Conservation (phyloP, 2,113 vertebrate species). For the Actenoides lindsayi region DNA sequence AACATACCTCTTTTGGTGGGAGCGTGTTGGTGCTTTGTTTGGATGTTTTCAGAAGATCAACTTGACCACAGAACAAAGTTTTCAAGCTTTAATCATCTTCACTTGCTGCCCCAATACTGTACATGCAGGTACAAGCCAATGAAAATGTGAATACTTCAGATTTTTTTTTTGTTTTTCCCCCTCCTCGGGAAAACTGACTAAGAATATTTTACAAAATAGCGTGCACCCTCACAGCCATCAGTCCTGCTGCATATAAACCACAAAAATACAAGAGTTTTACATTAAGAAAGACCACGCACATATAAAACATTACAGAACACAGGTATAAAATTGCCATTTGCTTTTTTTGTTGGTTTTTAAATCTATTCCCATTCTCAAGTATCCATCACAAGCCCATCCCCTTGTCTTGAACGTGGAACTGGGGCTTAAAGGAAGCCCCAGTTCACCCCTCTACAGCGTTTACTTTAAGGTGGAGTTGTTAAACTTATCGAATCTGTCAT, state of each 20-base stretch:
- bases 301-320: conserved; percentile 94
- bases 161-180: background rate
- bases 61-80: conserved; percentile 29
- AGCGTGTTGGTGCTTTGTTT: background rate
- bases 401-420: conserved; percentile 52
- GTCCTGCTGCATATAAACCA: conserved; percentile 95
- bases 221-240: conserved; percentile 87
- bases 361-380: conserved; percentile 58
- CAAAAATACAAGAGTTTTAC: conserved; percentile 91
- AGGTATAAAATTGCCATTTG: conserved; percentile 87
- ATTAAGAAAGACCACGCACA: conserved; percentile 95
- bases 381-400: conserved; percentile 55
- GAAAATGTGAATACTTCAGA: conserved; percentile 62
- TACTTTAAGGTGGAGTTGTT: background rate
- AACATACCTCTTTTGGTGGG: rapidly evolving
- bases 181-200: conserved; percentile 56
- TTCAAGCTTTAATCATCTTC: conserved; percentile 81
- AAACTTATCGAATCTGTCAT: conserved; percentile 25
- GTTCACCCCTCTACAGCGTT: background rate
- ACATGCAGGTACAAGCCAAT: conserved; percentile 84
- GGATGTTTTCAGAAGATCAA: background rate
- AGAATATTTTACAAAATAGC: conserved; percentile 90
- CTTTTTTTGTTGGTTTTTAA: conserved; percentile 47
- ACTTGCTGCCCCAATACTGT: conserved; percentile 79
- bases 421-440: background rate